Evolutionary conservation across 2,888 invertebrate genomes (phyloP).

Genomic region (Entomobrya proxima): DNA sequence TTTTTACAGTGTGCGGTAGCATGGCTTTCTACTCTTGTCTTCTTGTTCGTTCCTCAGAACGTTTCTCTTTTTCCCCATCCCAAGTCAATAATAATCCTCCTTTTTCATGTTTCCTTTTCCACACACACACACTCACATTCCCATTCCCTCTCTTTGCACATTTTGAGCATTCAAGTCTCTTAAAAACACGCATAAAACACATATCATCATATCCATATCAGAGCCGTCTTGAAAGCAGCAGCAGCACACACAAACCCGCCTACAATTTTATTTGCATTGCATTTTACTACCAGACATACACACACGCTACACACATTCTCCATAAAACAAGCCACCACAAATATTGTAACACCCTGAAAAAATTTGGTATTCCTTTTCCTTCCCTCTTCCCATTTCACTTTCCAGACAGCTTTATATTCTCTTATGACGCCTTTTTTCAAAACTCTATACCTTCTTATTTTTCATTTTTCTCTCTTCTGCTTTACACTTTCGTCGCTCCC

Average conservation of each 20-base stretch:
- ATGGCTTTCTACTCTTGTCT: not conserved
- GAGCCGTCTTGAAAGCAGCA: not conserved
- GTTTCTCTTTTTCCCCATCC: not conserved
- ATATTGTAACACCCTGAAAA: too few species aligned
- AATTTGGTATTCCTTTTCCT: not conserved
- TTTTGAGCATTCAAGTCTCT: too few species aligned
- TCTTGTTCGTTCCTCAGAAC: not conserved
- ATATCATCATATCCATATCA: conserved; percentile 28
- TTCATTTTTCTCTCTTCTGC: too few species aligned
- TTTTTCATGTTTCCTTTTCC: conserved; percentile 28
- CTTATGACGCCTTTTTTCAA: too few species aligned
- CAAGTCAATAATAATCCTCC: conserved; percentile 26
- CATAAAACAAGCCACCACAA: not conserved
- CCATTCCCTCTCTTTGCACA: too few species aligned
- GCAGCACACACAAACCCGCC: conserved; percentile 13
- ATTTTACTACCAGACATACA: too few species aligned
- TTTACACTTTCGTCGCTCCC: not conserved
- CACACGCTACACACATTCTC: not conserved
- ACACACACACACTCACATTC: not conserved
- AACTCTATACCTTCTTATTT: too few species aligned
- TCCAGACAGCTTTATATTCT: not conserved
- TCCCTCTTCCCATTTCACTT: not conserved
- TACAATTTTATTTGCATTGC: conserved; percentile 12
- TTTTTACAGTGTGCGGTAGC: not conserved
- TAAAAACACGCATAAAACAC: conserved; percentile 32